Percentiles rank a stretch among this genome's conserved stretches.
phyloP scores from a whole-genome alignment of 2,113 vertebrate genomes.

The Dicentrarchus labrax region DNA sequence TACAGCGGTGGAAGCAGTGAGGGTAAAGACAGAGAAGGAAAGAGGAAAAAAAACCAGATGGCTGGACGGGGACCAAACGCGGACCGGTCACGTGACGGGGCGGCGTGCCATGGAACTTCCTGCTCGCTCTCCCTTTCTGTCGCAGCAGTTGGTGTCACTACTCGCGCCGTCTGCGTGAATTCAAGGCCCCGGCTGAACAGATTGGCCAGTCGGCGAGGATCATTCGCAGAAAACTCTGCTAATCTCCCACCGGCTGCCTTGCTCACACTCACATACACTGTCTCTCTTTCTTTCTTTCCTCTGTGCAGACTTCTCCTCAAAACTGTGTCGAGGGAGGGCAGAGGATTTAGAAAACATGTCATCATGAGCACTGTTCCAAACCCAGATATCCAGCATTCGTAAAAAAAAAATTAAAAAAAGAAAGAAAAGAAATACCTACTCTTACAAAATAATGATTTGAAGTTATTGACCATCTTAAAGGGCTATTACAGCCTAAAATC shows the following conservation, averaged over 20 bases:
- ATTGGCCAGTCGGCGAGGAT: conserved; percentile 83
- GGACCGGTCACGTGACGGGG: conserved; percentile 79
- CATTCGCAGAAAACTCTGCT: conserved; percentile 79
- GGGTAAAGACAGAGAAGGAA: conserved; percentile 11
- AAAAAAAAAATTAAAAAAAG: background rate
- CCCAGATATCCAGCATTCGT: conserved; percentile 18
- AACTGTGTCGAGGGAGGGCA: conserved; percentile 65
- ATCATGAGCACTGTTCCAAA: conserved; percentile 56
- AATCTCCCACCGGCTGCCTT: conserved; percentile 81
- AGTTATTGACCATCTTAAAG: conserved; percentile 35
- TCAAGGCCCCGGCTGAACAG: conserved; percentile 78
- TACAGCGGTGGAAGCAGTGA: conserved; percentile 1
- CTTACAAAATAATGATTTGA: conserved; percentile 43
- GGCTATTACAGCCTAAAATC: conserved; percentile 22
- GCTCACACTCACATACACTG: conserved; percentile 63
- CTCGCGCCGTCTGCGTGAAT: conserved; percentile 80
- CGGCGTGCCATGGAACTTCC: conserved; percentile 79
- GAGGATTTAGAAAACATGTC: conserved; percentile 72
- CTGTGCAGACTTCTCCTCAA: conserved; percentile 52
- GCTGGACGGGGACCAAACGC: conserved; percentile 69
- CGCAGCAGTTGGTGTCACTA: conserved; percentile 82
- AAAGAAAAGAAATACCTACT: conserved; percentile 53
- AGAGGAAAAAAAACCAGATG: conserved; percentile 72
- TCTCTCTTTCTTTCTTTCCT: conserved; percentile 53
- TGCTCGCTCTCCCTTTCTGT: conserved; percentile 75